Base-by-base conservation (phyloP, 2,888 invertebrate species). In the Nomada lathburiana region DNA sequence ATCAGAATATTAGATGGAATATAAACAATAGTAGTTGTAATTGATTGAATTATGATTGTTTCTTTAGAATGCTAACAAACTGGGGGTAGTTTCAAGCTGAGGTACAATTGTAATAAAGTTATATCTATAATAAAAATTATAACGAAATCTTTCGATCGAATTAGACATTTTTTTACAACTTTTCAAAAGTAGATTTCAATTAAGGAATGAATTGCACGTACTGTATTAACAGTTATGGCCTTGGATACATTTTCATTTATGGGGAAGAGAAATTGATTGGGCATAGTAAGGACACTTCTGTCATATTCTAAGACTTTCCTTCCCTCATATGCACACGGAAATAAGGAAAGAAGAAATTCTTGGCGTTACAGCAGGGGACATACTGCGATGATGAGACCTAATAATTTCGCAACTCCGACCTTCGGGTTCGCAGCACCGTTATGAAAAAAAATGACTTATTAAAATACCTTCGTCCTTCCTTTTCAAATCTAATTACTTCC, bases 391-490 rank as follows among this genome's bases (percentile, higher is more conserved):
- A 86, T 83, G 65, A 71, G 63, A 20, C 62, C 74, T 29, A 71
- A 79, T 76, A 80, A 83, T 88, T 87, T 86, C 80, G 67, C 73
- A 80, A 88, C 52, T 52, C 73, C 16, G 82, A 68, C 88, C 87
- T 86, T 87, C 82, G 70, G 53, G 44, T 13, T 16, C 18, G 44
- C 71, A 64, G 62, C 59, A 73, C 78, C 64, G 76, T 86, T 87
- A 80, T 59, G 68, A 59, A 60, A 72, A 64, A 74, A 81, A 84
- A 62, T 42, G 59, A 76, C 82, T 79, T 50, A 71, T 74, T 80
- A 50, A 65, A 68, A 63, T 55, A 77, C 83, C 71, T 74, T 83
- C 13, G 71, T 78, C 70, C 80, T 80, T 80, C 76, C 80, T 76
- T 52, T 79, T 79, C 71, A 63, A 76, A 70, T 75, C 60, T 80